Percentiles rank a stretch among this genome's conserved stretches.
Conservation (phyloP, 2,797 vertebrate species). For the Ctenopoma kingsleyae region DNA sequence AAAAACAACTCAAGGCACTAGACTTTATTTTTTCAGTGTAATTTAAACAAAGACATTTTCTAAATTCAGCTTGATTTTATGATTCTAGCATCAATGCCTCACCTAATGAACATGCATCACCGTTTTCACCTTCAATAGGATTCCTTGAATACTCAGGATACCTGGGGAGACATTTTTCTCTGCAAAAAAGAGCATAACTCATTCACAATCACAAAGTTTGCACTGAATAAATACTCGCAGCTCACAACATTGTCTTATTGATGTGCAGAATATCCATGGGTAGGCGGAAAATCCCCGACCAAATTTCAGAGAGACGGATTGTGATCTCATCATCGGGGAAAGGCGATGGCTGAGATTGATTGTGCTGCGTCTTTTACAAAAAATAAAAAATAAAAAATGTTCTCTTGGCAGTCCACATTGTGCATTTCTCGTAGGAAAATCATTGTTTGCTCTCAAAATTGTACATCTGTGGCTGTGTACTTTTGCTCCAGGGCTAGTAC, state of each 20-base stretch:
- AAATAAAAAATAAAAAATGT: conserved; percentile 18
- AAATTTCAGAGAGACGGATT: conserved; percentile 68
- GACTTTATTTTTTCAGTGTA: conserved; percentile 14
- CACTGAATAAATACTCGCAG: conserved; percentile 44
- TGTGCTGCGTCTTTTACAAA: conserved; percentile 47
- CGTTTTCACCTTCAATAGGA: conserved; percentile 23
- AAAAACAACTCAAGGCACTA: conserved; percentile 3
- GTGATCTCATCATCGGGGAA: conserved; percentile 62
- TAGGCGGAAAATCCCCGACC: conserved; percentile 67
- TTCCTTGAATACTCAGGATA: conserved; percentile 23
- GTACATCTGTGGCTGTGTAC: conserved; percentile 52
- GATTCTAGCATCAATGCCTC: background rate
- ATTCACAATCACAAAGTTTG: conserved; percentile 37
- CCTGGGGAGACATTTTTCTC: background rate
- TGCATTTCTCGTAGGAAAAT: conserved; percentile 58
- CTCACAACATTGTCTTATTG: conserved; percentile 43
- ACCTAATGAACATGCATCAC: background rate
- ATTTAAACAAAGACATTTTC: conserved; percentile 1
- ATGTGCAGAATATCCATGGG: conserved; percentile 56
- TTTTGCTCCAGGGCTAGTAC: conserved; percentile 56
- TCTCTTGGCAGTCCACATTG: conserved; percentile 55
- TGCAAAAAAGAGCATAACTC: conserved; percentile 10
- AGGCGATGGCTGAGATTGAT: conserved; percentile 61
- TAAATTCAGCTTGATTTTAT: background rate
- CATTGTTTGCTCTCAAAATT: conserved; percentile 60